Base-by-base conservation (phyloP, 2,888 invertebrate species). In the Lasiommata megera region DNA sequence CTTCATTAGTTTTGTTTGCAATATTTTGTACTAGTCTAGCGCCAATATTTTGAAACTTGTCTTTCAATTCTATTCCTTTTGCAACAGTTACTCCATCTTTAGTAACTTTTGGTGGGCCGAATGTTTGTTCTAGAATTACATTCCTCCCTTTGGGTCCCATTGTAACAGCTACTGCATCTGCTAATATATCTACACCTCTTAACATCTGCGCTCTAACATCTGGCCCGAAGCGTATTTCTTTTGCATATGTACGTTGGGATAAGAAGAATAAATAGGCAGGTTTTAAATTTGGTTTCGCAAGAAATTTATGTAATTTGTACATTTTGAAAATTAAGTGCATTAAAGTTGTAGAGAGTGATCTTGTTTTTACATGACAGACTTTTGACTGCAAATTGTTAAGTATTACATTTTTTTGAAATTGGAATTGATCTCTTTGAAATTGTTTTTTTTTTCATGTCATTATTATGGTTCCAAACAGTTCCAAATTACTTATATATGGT, bases 71-170 rank as follows among this genome's bases (percentile, higher is more conserved):
- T 67, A 99, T 95, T 37, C 97, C 96, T 90, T 99, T 99, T 14
- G 99, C 99, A 9, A 99, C 99, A 0, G 99, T 99, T 0, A 99
- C 99, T 63, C 99, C 99, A 84, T 99, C 99, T 90, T 99, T 99
- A n/a, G 99, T 99, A 73, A 99, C 99, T 92, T 99, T 99, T 6
- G 99, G 99, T 56, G 98, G 96, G 11, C 99, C 99, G 96, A 98
- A 98, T 23, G 96, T 95, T 85, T 99, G 99, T 87, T 99, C 99
- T 69, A 99, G 93, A 71, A 99, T 99, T 6, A 99, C 99, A 83
- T 99, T 99, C 57, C 99, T 95, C 11, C 99, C 99, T 74, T 99
- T 99, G 50, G 99, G 99, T 12, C 99, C 99, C 99, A 99, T 98
- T 8, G 99, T 99, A 23, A 99, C 98, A 14, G 99, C 98, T 14